Evolutionary conservation across 2,797 vertebrate species (phyloP).

Genomic region (Cercopithecus neglectus): DNA sequence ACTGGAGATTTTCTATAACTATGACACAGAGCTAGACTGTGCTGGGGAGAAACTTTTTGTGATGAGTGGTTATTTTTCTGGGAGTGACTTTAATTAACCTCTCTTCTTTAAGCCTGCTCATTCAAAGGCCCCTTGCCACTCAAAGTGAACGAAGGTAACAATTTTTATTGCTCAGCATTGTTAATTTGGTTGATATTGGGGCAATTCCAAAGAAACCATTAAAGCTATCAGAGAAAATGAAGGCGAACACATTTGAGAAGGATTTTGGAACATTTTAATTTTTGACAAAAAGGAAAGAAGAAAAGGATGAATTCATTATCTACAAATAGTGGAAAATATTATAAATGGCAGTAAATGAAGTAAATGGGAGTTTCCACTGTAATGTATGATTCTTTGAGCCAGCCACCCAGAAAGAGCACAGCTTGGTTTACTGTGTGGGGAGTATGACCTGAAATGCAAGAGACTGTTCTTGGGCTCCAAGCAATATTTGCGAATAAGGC

Average conservation of each 20-base stretch:
- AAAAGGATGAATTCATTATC: slow-evolving; percentile 86
- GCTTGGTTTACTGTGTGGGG: slow-evolving; percentile 83
- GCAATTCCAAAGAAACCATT: slow-evolving; percentile 82
- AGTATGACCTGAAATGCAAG: slow-evolving; percentile 81
- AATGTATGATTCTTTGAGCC: slow-evolving; percentile 85
- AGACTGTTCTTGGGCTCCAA: slow-evolving; percentile 76
- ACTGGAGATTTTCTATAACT: slow-evolving; percentile 63
- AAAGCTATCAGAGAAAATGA: slow-evolving; percentile 84
- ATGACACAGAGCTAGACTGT: slow-evolving; percentile 48
- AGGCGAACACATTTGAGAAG: slow-evolving; percentile 82
- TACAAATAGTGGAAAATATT: slow-evolving; percentile 89
- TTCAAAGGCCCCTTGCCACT: slow-evolving; percentile 61
- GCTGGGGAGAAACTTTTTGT: slow-evolving; percentile 39
- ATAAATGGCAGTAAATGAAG: slow-evolving; percentile 88
- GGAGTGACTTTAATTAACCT: slow-evolving; percentile 76
- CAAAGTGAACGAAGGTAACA: slow-evolving; percentile 75
- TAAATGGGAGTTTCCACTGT: slow-evolving; percentile 88
- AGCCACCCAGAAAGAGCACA: slow-evolving; percentile 87
- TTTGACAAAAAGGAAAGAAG: slow-evolving; percentile 79
- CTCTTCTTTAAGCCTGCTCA: slow-evolving; percentile 53
- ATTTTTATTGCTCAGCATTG: slow-evolving; percentile 83
- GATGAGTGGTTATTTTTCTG: slow-evolving; percentile 73
- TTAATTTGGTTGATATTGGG: slow-evolving; percentile 84
- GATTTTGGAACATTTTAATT: slow-evolving; percentile 85
- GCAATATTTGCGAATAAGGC: slow-evolving; percentile 72